These are phyloP conservation scores for Drosophila pandora DNA, from an alignment of 1,140 invertebrate species.

Conservation along the genomic window DNA sequence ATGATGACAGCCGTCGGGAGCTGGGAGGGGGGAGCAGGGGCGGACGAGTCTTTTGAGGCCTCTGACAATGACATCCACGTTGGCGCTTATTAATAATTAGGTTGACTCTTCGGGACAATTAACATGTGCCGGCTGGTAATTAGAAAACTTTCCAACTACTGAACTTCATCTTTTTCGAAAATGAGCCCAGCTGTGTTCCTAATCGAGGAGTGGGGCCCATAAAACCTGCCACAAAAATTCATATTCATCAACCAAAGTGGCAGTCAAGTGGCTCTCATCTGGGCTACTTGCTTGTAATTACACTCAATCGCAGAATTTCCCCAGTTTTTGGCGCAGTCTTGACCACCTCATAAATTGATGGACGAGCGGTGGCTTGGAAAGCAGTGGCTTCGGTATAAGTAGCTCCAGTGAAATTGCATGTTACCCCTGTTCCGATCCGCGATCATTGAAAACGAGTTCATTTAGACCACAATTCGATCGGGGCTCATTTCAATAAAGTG, in stretches of 20 bases:
- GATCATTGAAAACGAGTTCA: constrained; percentile 66
- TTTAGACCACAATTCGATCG: constrained; percentile 72
- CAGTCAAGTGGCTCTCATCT: constrained; percentile 46
- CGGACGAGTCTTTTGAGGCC: constrained; percentile 17
- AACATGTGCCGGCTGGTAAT: constrained; percentile 50
- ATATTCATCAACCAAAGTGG: constrained; percentile 73
- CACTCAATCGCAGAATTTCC: constrained; percentile 34
- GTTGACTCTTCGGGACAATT: constrained; percentile 52
- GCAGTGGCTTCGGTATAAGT: constrained; percentile 51
- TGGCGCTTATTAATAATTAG: constrained; percentile 81
- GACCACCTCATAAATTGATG: constrained; percentile 75
- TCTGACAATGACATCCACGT: constrained; percentile 70
- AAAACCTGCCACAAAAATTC: constrained; percentile 61
- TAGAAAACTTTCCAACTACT: constrained; percentile 66
- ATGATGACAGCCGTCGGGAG: constrained; percentile 65
- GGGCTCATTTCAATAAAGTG: constrained; percentile 74
- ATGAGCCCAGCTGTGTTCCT: constrained; percentile 22
- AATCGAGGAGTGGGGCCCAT: constrained; percentile 8
- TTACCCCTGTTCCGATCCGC: constrained; percentile 15
- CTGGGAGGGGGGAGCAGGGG: not conserved
- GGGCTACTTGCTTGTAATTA: constrained; percentile 55
- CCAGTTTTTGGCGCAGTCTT: constrained; percentile 73
- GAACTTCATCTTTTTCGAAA: constrained; percentile 7
- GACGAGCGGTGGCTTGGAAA: constrained; percentile 52
- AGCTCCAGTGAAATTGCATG: constrained; percentile 52